phyloP scores from a whole-genome alignment of 2,113 vertebrate genomes.

The Sitta europaea region DNA sequence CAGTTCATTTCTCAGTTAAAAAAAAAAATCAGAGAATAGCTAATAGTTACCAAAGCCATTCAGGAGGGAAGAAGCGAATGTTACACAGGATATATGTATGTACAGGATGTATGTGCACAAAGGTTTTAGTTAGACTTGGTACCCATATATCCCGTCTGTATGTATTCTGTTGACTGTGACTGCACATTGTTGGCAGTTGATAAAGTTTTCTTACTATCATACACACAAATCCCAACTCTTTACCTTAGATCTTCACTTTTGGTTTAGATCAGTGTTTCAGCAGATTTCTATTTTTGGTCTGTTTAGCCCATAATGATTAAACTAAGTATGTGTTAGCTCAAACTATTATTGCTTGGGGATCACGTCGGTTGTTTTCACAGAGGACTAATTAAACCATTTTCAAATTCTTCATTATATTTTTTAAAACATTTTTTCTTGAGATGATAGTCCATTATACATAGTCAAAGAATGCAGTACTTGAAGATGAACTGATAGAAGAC shows the following conservation, averaged over 20 bases:
- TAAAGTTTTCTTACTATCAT: not conserved
- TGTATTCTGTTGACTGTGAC: not conserved
- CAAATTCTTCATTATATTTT: not conserved
- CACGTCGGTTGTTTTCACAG: not conserved
- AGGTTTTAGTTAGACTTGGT: not conserved
- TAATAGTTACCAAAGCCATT: not conserved
- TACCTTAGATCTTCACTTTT: not conserved
- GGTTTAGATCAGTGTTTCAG: not conserved
- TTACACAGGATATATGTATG: not conserved
- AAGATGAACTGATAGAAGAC: not conserved
- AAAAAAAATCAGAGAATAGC: not conserved
- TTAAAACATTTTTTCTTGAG: not conserved
- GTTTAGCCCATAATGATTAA: not conserved
- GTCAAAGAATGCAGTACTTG: not conserved
- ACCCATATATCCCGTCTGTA: not conserved
- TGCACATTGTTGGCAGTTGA: not conserved
- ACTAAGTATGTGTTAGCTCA: not conserved
- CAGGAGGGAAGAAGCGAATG: not conserved
- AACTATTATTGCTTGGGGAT: not conserved
- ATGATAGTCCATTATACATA: not conserved
- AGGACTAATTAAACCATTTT: not conserved
- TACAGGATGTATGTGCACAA: not conserved
- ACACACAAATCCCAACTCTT: not conserved
- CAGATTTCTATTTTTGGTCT: not conserved
- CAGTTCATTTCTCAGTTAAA: not conserved